Conservation (phyloP, 2,888 invertebrate species). For the Hemaris fuciformis region DNA sequence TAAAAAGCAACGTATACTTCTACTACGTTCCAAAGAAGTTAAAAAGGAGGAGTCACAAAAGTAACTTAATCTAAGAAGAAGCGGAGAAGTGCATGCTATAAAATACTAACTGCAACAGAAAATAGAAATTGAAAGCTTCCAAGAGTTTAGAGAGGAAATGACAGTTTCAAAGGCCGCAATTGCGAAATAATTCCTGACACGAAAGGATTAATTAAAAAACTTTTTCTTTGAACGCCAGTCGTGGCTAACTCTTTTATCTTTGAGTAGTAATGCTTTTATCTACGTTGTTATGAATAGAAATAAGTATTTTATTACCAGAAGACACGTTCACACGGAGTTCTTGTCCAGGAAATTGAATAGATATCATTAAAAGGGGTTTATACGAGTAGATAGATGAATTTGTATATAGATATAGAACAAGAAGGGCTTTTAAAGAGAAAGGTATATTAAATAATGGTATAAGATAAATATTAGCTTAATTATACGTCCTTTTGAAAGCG, state of each 20-base stretch:
- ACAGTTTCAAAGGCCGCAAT: neutral
- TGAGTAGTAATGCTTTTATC: neutral
- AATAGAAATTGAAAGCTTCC: neutral
- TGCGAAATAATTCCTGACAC: neutral
- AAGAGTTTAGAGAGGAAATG: neutral
- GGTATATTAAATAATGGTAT: too few relatives aligned
- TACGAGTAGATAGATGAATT: too few relatives aligned
- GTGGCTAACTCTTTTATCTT: neutral
- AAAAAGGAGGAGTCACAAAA: too few relatives aligned
- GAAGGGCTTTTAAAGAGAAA: too few relatives aligned
- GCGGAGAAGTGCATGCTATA: neutral
- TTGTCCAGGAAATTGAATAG: too few relatives aligned
- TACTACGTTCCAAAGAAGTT: too few relatives aligned
- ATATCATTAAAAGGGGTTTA: neutral
- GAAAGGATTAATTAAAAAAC: neutral
- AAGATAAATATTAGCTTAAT: too few relatives aligned
- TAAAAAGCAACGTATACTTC: too few relatives aligned
- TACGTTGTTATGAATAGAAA: neutral
- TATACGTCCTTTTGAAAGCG: too few relatives aligned
- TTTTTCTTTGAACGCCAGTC: neutral
- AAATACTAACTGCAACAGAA: neutral
- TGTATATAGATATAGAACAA: too few relatives aligned
- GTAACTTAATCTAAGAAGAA: neutral
- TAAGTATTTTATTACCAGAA: neutral
- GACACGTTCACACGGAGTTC: neutral